These are phyloP conservation scores for Poeciliopsis presidionis DNA, from an alignment of 2,797 vertebrate species.

Conservation along the genomic window DNA sequence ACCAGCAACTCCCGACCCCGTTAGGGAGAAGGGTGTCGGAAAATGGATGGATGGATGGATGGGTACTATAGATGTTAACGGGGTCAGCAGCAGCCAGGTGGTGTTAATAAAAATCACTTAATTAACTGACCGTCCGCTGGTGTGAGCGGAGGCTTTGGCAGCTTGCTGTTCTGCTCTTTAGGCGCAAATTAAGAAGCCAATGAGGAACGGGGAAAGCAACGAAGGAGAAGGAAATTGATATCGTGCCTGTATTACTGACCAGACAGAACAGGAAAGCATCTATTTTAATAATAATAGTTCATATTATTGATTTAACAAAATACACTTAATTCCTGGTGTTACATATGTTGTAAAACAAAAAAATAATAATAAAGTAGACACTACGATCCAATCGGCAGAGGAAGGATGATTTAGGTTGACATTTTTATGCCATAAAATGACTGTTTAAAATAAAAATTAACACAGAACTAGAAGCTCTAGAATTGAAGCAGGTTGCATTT, in stretches of 20 bases:
- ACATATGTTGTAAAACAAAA: background rate
- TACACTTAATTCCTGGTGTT: background rate
- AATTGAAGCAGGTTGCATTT: background rate
- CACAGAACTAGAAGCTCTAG: background rate
- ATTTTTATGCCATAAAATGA: too few relatives aligned
- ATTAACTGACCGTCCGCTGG: conserved; percentile 11
- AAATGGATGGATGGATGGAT: too few relatives aligned
- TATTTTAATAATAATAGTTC: background rate
- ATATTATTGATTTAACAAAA: background rate
- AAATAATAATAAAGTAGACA: too few relatives aligned
- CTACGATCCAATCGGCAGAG: too few relatives aligned
- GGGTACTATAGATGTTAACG: background rate
- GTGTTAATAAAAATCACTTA: conserved; percentile 34
- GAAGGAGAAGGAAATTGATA: background rate
- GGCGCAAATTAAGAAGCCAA: background rate
- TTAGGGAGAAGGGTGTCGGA: too few relatives aligned
- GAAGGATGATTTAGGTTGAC: too few relatives aligned
- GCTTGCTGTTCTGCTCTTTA: background rate
- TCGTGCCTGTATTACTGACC: background rate
- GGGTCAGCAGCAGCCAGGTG: conserved; percentile 3
- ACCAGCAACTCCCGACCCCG: too few relatives aligned
- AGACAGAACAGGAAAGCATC: background rate
- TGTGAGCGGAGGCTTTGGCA: background rate
- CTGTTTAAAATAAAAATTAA: background rate
- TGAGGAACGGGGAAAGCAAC: background rate